Evolutionary conservation across 1,140 invertebrate genomes (phyloP).

Genomic region (Anagrus nilaparvatae): DNA sequence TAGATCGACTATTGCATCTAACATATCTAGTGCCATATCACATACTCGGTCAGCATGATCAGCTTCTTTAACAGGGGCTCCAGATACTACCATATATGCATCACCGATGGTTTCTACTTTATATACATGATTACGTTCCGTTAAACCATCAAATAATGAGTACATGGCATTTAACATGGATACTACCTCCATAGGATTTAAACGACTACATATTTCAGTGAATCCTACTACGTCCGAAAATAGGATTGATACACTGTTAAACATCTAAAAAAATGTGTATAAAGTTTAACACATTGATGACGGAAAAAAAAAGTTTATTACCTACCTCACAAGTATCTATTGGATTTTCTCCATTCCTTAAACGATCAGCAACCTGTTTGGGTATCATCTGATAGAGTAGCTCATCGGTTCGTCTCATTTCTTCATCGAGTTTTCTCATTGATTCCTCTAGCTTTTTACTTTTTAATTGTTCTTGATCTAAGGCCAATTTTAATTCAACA

Average conservation of each 20-base stretch:
- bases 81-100: slow-evolving; percentile 94
- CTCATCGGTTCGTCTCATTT: slow-evolving; percentile 92
- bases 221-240: slow-evolving; percentile 97
- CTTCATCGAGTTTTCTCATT: slow-evolving; percentile 89
- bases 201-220: slow-evolving; percentile 89
- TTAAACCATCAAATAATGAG: slow-evolving; percentile 83
- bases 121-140: slow-evolving; percentile 85
- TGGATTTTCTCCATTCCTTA: slow-evolving; percentile 84
- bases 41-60: slow-evolving; percentile 91
- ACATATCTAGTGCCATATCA: slow-evolving; percentile 94
- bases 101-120: slow-evolving; percentile 98
- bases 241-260: slow-evolving; percentile 87
- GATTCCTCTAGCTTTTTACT: slow-evolving; percentile 93
- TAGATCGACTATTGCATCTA: slow-evolving; percentile 81
- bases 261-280: slow-evolving; percentile 58
- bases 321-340: slow-evolving; percentile 91
- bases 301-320: slow-evolving; percentile 1
- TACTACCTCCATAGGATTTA: slow-evolving; percentile 92
- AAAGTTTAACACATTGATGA: background rate
- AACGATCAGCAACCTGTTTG: slow-evolving; percentile 86
- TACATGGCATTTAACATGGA: slow-evolving; percentile 96
- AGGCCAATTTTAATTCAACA: slow-evolving; percentile 86
- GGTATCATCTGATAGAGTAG: slow-evolving; percentile 98
- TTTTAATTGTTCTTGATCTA: slow-evolving; percentile 95
- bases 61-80: slow-evolving; percentile 79